These are phyloP conservation scores for Gouania willdenowi DNA, from an alignment of 2,797 vertebrate genomes.

Conservation along the genomic window DNA sequence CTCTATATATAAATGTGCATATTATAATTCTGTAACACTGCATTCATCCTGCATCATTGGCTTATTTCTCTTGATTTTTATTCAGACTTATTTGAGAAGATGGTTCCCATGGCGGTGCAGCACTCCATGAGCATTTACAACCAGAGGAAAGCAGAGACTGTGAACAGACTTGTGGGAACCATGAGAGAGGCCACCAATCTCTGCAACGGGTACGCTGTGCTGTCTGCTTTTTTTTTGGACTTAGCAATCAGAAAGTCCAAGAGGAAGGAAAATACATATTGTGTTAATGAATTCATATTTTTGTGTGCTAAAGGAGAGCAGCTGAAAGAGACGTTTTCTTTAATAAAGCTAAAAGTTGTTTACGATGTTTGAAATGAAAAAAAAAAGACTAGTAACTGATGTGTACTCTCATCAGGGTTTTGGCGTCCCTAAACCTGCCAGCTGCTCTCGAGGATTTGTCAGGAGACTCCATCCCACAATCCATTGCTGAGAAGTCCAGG, in stretches of 20 bases:
- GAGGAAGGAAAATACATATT: too few species aligned
- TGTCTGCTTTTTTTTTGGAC: too few species aligned
- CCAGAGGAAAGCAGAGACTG: constrained; percentile 89
- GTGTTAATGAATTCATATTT: too few species aligned
- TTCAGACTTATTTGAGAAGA: constrained; percentile 96
- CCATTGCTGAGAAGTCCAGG: constrained; percentile 90
- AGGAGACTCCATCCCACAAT: constrained; percentile 93
- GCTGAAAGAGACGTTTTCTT: too few species aligned
- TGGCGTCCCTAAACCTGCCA: constrained; percentile 96
- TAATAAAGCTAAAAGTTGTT: too few species aligned
- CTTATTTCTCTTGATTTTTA: neutral
- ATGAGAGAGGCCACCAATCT: constrained; percentile 96
- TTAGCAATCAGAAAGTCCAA: too few species aligned
- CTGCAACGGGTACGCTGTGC: constrained; percentile 86
- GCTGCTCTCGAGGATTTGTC: constrained; percentile 96
- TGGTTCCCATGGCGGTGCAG: constrained; percentile 95
- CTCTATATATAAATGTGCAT: too few species aligned
- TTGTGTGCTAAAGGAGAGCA: too few species aligned
- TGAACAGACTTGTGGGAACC: constrained; percentile 89
- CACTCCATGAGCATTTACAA: constrained; percentile 85
- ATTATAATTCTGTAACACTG: too few species aligned
- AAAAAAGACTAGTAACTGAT: constrained; percentile 2
- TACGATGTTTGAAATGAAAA: too few species aligned
- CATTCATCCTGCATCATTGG: neutral
- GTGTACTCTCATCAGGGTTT: constrained; percentile 72